Base-by-base conservation (phyloP, 2,113 vertebrate species). In the Nesoenas mayeri region DNA sequence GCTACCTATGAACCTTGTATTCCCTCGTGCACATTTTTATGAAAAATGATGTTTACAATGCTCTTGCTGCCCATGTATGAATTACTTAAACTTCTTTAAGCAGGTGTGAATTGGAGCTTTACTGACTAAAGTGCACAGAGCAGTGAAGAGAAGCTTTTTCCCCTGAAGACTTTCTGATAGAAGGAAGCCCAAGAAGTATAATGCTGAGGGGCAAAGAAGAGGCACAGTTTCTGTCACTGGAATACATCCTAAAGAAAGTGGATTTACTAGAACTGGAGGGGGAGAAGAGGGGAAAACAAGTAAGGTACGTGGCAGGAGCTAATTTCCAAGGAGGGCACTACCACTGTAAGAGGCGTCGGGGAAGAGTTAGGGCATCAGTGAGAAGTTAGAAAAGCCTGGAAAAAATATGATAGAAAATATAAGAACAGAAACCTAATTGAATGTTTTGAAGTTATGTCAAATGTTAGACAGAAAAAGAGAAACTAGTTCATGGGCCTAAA, bases 31-130 rank as follows among this genome's bases (percentile, higher is more conserved):
- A 34, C 4, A 5, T 70, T 73, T 94, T 78, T 38, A 26, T 86
- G 64, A 71, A 88, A 80, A 56, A 88, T 25, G 0, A 12, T 71
- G 6, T 36, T 81, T 75, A 67, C 28, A 15, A 31, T 54, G 25
- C 13, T 85, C 28, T 85, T 79, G 8, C 32, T 93, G 81, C n/a
- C 12, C 12, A 10, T 65, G 18, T n/a, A 69, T 2, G 1, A n/a
- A 66, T 78, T 58, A 28, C 34, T 93, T 42, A 19, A 58, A 17
- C 34, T 74, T 83, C 67, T 89, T 88, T 75, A 79, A 85, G n/a
- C 36, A 73, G 7, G 5, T 65, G 17, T 53, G 20, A 40, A 25
- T 77, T 31, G 26, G 25, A 87, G 24, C 5, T 69, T 79, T 82
- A 34, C 31, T 57, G 51, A 72, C 42, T 77, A 42, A 88, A 91